Base-by-base conservation (phyloP, 2,888 invertebrate species). In the Stenoptilia bipunctidactyla region DNA sequence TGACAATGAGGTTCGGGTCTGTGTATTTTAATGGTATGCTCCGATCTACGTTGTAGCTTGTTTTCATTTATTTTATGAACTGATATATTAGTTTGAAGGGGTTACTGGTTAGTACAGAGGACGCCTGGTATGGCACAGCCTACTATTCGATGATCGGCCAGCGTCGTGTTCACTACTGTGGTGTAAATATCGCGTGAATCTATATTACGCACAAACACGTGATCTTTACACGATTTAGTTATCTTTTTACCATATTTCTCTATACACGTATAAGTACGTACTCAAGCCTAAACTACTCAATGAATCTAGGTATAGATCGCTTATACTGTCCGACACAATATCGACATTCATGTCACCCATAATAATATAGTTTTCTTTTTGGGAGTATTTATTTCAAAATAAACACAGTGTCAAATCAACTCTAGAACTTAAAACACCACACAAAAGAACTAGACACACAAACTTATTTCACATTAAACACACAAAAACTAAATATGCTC, bases 331-430 rank as follows among this genome's bases (percentile, higher is more conserved):
- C 4, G 2, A 4, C 1, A 14, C 12, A 9, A 46, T 6, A 12
- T 46, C 36, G 1, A 46, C 39, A 15, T 46, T 46, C 13, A 40
- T 40, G 15, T 46, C 46, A 2, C 43, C 46, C 2, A 46, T 9
- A 14, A 44, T 8, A 12, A 44, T 14, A 2, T 15, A 39, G 10
- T 39, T 36, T 2, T 20, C 10, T 14, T 14, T 36, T 9, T 8
- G 0, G 1, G 36, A 2, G 9, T 13, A 15, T n/a, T 15, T 13
- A 10, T n/a, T 10, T 1, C 35, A 4, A 13, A 37, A 9, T 6
- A 8, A 4, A 1, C 15, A 15, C 10, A n/a, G n/a, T n/a, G n/a
- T n/a, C n/a, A n/a, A n/a, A n/a, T n/a, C n/a, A n/a, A n/a, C n/a
- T n/a, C n/a, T n/a, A n/a, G n/a, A n/a, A n/a, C n/a, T n/a, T n/a